Evolutionary conservation across 2,888 invertebrate species (phyloP), one percentile per base, ranked within the genome.

Genomic region (Trypoxylon attenuatum): DNA sequence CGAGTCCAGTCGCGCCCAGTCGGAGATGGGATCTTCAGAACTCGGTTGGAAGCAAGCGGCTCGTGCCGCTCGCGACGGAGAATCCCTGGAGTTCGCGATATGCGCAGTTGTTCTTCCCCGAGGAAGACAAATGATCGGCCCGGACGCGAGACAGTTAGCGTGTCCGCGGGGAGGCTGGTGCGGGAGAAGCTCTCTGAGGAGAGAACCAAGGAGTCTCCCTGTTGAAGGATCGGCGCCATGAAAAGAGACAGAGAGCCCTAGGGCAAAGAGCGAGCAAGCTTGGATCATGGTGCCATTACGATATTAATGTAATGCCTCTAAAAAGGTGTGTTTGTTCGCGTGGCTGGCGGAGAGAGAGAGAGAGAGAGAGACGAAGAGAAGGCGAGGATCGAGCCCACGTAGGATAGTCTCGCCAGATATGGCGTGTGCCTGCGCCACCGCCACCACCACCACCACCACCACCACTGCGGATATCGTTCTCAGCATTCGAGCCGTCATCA

Each of bases 221-320:
- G 19, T 46, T 23, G 25, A 8, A n/a, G 16, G 25, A 4, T 25
- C 45, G 42, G 38, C 50, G 41, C 39, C 56, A 29, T 16, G 5
- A 39, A n/a, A 33, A 42, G 38, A 45, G 45, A 27, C 22, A 25
- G 58, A 42, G 60, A 51, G 56, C 58, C 62, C 57, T 60, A 66
- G 56, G 64, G 69, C 69, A 45, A 38, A 71, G 63, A 60, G 61
- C 71, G 57, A 50, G 57, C 63, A 63, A 60, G 59, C 66, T 64
- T 54, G 72, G n/a, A 68, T 69, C 68, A 50, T 73, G 61, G 71
- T 78, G 77, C 83, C 81, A 84, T 84, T 84, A 84, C 80, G 83
- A 84, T 85, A 85, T 83, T 83, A 84, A 83, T 82, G 84, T 82
- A 85, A 84, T 83, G 83, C 80, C 76, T 82, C 82, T 83, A 84